Percentiles rank a stretch among this genome's conserved stretches.
Conservation (phyloP, 2,888 invertebrate genomes). For the Ophraella communa region DNA sequence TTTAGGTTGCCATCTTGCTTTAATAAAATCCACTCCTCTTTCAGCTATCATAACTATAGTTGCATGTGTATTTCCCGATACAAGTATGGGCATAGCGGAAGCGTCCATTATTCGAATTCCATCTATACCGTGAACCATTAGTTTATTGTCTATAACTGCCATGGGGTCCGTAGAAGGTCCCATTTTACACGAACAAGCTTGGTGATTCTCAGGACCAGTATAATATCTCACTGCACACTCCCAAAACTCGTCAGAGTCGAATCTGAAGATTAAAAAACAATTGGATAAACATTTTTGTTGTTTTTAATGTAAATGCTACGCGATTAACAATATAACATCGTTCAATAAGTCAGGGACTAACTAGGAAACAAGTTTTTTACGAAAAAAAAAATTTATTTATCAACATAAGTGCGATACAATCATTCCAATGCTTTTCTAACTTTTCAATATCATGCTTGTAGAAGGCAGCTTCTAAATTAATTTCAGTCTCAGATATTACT, state of each 20-base stretch:
- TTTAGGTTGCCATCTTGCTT: slow-evolving; percentile 49
- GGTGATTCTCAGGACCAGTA: slow-evolving; percentile 84
- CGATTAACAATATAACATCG: too few relatives aligned
- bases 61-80: slow-evolving; percentile 58
- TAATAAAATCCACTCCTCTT: slow-evolving; percentile 55
- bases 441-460: too few relatives aligned
- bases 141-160: slow-evolving; percentile 76
- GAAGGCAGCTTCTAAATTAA: too few relatives aligned
- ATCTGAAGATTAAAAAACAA: too few relatives aligned
- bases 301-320: too few relatives aligned
- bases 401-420: too few relatives aligned
- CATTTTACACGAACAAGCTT: slow-evolving; percentile 85
- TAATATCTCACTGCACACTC: slow-evolving; percentile 72
- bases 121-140: slow-evolving; percentile 69
- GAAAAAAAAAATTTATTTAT: too few relatives aligned
- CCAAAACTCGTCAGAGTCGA: slow-evolving; percentile 75
- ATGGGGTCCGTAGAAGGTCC: slow-evolving; percentile 72
- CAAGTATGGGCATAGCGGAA: slow-evolving; percentile 56
- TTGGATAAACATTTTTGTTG: too few relatives aligned
- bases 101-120: slow-evolving; percentile 64
- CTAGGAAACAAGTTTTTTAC: too few relatives aligned
- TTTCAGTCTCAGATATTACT: too few relatives aligned
- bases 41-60: slow-evolving; percentile 59
- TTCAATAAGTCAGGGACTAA: too few relatives aligned
- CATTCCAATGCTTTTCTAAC: too few relatives aligned